These are phyloP conservation scores for Eleginops maclovinus DNA, from an alignment of 2,113 vertebrate genomes.

Conservation along the genomic window DNA sequence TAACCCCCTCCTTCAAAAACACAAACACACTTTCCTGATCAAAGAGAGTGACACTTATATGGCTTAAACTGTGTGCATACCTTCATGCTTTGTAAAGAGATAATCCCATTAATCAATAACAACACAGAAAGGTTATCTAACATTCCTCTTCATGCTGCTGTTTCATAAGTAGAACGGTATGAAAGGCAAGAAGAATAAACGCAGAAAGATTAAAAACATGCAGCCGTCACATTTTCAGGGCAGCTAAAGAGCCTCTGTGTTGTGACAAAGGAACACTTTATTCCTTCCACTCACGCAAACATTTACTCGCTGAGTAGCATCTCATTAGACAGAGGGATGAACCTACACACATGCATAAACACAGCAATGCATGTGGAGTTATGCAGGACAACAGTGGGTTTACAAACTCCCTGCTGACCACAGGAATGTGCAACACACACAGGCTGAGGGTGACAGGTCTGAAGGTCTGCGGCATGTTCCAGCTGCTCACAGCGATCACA, in stretches of 20 bases:
- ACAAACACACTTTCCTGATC: slow-evolving; percentile 22
- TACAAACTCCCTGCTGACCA: slow-evolving; percentile 47
- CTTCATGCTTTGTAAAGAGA: slow-evolving; percentile 27
- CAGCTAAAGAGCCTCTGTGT: slow-evolving; percentile 25
- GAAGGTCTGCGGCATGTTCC: slow-evolving; percentile 39
- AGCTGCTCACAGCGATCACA: slow-evolving; percentile 71
- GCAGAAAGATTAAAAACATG: slow-evolving; percentile 21
- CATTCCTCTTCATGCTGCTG: slow-evolving; percentile 2
- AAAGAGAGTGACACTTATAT: neutral
- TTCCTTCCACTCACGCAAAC: slow-evolving; percentile 48
- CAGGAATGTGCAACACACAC: slow-evolving; percentile 62
- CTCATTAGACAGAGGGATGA: neutral
- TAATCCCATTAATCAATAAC: slow-evolving; percentile 52
- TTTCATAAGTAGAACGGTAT: slow-evolving; percentile 17
- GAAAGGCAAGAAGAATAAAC: neutral
- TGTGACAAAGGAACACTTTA: slow-evolving; percentile 49
- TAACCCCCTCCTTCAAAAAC: neutral
- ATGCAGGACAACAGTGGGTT: slow-evolving; percentile 39
- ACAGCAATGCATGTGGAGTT: slow-evolving; percentile 39
- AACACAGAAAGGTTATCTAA: slow-evolving; percentile 19
- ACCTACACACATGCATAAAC: slow-evolving; percentile 45
- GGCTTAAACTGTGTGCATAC: slow-evolving; percentile 9
- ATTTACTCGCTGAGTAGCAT: slow-evolving; percentile 4
- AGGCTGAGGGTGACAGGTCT: slow-evolving; percentile 18
- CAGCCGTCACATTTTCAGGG: slow-evolving; percentile 33